phyloP scores from a whole-genome alignment of 2,888 invertebrate species.

The Salpingus planirostris region DNA sequence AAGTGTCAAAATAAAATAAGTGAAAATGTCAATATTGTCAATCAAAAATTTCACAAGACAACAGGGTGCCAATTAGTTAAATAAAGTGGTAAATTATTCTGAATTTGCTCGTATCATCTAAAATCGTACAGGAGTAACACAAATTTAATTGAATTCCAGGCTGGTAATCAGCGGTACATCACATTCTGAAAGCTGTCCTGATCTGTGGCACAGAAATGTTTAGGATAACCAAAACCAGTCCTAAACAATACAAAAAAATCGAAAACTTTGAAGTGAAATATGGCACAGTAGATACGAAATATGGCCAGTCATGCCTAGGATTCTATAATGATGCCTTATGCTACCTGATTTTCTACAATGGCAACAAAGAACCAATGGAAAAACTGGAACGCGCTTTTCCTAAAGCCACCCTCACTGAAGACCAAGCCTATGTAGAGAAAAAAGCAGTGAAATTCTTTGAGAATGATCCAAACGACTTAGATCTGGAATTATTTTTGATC shows the following conservation, averaged over 20 bases:
- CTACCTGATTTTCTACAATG: slow-evolving; percentile 7
- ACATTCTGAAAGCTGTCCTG: too few species aligned
- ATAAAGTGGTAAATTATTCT: too few species aligned
- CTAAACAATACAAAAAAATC: slow-evolving; percentile 3
- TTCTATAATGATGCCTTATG: slow-evolving; percentile 6
- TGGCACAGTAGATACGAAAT: slow-evolving; percentile 4
- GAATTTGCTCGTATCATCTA: too few species aligned
- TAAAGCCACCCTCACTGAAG: slow-evolving; percentile 1
- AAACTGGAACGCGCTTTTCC: slow-evolving; percentile 4
- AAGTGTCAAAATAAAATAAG: too few species aligned
- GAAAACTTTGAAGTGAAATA: slow-evolving; percentile 5
- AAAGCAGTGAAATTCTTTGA: slow-evolving; percentile 1
- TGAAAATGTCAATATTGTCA: too few species aligned
- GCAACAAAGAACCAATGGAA: slow-evolving; percentile 1
- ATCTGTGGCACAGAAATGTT: too few species aligned
- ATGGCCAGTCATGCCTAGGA: slow-evolving; percentile 7
- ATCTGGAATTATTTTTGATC: slow-evolving; percentile 25
- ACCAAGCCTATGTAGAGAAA: not conserved
- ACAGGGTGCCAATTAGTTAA: too few species aligned
- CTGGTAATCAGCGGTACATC: too few species aligned
- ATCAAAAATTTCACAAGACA: too few species aligned
- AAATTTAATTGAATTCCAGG: too few species aligned
- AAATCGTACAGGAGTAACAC: too few species aligned
- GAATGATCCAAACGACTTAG: slow-evolving; percentile 1
- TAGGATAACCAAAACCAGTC: slow-evolving; percentile 3